Conservation (phyloP, 1,140 invertebrate species). For the Panulirus ornatus region DNA sequence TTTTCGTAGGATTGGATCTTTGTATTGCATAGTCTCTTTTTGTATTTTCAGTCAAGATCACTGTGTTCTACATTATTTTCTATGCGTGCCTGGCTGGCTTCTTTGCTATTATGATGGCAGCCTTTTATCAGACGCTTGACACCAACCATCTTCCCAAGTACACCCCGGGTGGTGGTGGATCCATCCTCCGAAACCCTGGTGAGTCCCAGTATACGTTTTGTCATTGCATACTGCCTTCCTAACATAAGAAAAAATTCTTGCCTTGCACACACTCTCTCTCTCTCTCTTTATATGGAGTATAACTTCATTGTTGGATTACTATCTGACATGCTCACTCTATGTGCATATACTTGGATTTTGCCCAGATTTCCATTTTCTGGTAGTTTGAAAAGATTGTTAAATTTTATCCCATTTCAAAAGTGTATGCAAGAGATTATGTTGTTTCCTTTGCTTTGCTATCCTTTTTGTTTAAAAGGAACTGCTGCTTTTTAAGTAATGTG, state of each 20-base stretch:
- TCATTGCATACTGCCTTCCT: not conserved
- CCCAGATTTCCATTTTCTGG: too few species aligned
- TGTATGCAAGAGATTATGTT: too few species aligned
- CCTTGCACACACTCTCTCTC: not conserved
- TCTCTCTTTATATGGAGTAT: too few species aligned
- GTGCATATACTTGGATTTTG: too few species aligned
- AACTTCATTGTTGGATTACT: too few species aligned
- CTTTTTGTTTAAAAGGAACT: too few species aligned
- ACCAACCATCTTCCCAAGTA: constrained; percentile 78
- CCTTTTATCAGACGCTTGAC: constrained; percentile 96
- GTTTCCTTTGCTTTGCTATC: too few species aligned
- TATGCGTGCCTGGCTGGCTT: constrained; percentile 92
- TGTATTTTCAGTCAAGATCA: constrained; percentile 90
- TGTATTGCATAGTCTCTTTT: constrained; percentile 35
- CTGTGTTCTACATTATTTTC: constrained; percentile 95
- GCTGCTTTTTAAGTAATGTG: too few species aligned
- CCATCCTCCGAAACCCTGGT: constrained; percentile 96
- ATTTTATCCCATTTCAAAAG: too few species aligned
- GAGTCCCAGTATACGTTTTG: too few species aligned
- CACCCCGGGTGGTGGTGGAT: constrained; percentile 92
- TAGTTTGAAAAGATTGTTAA: too few species aligned
- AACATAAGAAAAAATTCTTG: not conserved
- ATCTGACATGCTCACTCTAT: too few species aligned
- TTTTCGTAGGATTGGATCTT: not conserved
- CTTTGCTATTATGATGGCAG: constrained; percentile 92